A percentile compares a stretch with the other conserved stretches of the same genome.
Evolutionary conservation across 1,140 invertebrate genomes (phyloP).

Genomic region (Chironomus tepperi): DNA sequence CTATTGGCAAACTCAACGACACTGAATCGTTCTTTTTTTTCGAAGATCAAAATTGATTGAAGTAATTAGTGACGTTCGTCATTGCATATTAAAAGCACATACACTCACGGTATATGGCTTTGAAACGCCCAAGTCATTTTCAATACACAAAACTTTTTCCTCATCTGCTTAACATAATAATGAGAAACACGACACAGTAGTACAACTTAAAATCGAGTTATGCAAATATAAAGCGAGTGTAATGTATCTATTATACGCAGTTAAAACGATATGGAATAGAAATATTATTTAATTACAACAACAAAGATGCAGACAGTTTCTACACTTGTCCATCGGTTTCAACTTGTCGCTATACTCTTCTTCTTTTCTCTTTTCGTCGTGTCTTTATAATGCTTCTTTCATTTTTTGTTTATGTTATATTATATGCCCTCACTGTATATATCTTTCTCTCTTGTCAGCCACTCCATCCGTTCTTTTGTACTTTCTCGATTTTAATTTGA

Average conservation of each 20-base stretch:
- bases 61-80: background rate
- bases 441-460: background rate
- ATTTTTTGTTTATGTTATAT: background rate
- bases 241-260: background rate
- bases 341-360: background rate
- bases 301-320: background rate
- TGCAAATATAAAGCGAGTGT: background rate
- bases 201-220: background rate
- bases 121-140: background rate
- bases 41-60: background rate
- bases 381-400: background rate
- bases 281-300: background rate
- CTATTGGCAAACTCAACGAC: background rate
- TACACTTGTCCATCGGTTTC: background rate
- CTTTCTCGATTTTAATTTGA: background rate
- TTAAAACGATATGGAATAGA: background rate
- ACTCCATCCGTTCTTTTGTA: conserved; percentile 3
- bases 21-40: background rate
- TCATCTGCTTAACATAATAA: conserved; percentile 4
- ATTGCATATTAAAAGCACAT: background rate
- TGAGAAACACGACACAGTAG: background rate
- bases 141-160: background rate
- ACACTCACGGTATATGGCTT: background rate
- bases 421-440: background rate
- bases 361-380: background rate